Percentiles rank a stretch among this genome's conserved stretches.
Evolutionary conservation across 2,797 vertebrate genomes (phyloP).

Genomic region (Picus viridis): DNA sequence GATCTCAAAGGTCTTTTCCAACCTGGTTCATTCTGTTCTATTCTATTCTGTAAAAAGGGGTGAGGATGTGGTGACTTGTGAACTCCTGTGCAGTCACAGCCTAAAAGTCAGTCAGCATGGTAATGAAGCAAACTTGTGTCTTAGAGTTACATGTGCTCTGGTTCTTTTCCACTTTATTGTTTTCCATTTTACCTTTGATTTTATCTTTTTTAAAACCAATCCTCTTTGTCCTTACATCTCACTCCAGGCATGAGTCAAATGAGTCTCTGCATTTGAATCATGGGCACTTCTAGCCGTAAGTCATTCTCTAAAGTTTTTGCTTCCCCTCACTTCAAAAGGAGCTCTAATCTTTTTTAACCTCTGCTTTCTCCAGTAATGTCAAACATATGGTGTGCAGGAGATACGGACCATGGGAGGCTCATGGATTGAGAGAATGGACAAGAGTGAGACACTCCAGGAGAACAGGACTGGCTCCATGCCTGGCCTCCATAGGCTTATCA

Average conservation of each 20-base stretch:
- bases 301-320: slow-evolving; percentile 4
- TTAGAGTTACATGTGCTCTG: not conserved
- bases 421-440: not conserved
- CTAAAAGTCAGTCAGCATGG: not conserved
- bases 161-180: not conserved
- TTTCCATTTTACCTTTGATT: not conserved
- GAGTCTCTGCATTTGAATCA: not conserved
- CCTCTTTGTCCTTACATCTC: not conserved
- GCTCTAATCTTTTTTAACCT: slow-evolving; percentile 30
- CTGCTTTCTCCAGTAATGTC: slow-evolving; percentile 15
- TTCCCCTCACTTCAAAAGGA: not conserved
- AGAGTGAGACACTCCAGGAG: not conserved
- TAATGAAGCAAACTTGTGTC: not conserved
- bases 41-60: too few relatives aligned
- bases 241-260: not conserved
- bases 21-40: too few relatives aligned
- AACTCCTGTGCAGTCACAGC: not conserved
- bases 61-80: not conserved
- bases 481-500: not conserved
- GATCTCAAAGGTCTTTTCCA: too few relatives aligned
- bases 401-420: not conserved
- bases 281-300: not conserved
- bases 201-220: not conserved
- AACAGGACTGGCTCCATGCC: not conserved
- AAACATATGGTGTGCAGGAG: slow-evolving; percentile 12